Percentiles rank a stretch among this genome's conserved stretches.
These are phyloP conservation scores for Aldabrachelys gigantea DNA, from an alignment of 2,113 vertebrate genomes.

Conservation along the genomic window DNA sequence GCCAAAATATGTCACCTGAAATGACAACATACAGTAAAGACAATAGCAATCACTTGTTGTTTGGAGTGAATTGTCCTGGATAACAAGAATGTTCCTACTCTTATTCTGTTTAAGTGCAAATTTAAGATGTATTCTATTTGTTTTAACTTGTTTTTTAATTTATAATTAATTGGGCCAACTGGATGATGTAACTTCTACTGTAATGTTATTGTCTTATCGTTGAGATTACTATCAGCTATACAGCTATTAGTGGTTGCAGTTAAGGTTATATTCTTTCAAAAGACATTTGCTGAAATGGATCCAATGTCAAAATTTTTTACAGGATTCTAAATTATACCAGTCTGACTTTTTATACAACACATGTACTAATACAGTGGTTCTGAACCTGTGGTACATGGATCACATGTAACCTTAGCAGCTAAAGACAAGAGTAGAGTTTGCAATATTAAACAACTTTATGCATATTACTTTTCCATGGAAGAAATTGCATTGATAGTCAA, in stretches of 20 bases:
- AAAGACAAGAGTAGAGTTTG: background rate
- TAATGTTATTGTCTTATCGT: background rate
- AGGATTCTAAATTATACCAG: background rate
- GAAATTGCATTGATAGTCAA: background rate
- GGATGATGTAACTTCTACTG: background rate
- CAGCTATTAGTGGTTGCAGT: background rate
- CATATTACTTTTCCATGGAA: background rate
- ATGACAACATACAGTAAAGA: background rate
- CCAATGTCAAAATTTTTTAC: background rate
- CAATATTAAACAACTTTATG: background rate
- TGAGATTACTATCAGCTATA: background rate
- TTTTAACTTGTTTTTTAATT: background rate
- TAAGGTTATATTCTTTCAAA: background rate
- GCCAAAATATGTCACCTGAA: background rate
- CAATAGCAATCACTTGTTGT: background rate
- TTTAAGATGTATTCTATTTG: background rate
- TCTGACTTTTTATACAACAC: background rate
- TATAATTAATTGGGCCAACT: background rate
- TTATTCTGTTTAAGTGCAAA: background rate
- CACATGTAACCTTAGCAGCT: background rate
- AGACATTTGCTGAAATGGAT: background rate
- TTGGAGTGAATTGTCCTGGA: background rate
- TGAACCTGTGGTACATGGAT: background rate
- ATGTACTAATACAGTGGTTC: background rate
- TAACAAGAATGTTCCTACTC: background rate